Percentiles rank a stretch among this genome's conserved stretches.
Evolutionary conservation across 1,140 invertebrate species (phyloP).

Genomic region (Bombus sibiricus): DNA sequence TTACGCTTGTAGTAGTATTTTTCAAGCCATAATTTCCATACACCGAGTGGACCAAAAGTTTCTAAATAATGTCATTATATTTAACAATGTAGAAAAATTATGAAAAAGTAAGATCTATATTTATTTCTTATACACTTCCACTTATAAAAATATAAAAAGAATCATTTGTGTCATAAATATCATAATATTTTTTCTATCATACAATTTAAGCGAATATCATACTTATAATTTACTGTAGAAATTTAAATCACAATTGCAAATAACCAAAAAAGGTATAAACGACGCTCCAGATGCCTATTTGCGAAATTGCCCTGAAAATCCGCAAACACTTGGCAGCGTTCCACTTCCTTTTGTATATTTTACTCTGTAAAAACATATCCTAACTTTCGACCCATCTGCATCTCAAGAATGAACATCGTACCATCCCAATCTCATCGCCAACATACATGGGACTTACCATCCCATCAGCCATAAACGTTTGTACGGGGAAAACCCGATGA

Average conservation of each 20-base stretch:
- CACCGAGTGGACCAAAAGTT: background rate
- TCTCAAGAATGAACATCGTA: background rate
- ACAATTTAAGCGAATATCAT: background rate
- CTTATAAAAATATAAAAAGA: background rate
- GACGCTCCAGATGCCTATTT: background rate
- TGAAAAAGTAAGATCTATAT: too few species aligned
- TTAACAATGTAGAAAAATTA: too few species aligned
- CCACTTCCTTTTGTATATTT: background rate
- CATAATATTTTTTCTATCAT: background rate
- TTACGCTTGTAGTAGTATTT: background rate
- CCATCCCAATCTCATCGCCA: too few species aligned
- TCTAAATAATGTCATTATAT: too few species aligned
- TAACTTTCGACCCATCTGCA: background rate
- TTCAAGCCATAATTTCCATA: background rate
- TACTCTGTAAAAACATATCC: background rate
- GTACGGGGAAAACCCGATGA: background rate
- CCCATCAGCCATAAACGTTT: background rate
- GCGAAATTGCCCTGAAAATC: background rate
- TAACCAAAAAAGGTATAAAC: background rate
- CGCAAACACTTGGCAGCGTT: background rate
- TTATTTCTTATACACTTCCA: background rate
- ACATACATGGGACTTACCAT: background rate
- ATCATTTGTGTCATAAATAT: too few species aligned
- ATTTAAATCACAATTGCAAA: background rate
- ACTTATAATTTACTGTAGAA: background rate